These are phyloP conservation scores for Malthinus flaveolus DNA, from an alignment of 2,888 invertebrate genomes.

Conservation along the genomic window DNA sequence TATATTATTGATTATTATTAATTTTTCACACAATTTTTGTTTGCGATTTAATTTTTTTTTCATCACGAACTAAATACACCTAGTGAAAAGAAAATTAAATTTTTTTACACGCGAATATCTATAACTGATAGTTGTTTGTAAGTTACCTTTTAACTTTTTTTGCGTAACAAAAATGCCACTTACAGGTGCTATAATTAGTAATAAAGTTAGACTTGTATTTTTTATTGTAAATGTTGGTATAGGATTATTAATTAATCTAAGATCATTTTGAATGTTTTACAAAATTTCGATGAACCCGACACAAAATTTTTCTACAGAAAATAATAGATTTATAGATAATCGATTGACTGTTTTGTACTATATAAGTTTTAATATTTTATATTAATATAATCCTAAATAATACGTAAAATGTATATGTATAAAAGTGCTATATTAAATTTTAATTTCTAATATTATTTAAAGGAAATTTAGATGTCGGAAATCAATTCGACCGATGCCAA, in stretches of 20 bases:
- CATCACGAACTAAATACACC: conserved; percentile 43
- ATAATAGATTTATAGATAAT: background rate
- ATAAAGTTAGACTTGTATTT: conserved; percentile 13
- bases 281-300: background rate
- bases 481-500: too few relatives aligned
- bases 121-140: conserved; percentile 11
- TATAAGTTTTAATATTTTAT: conserved; percentile 5
- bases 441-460: conserved; percentile 36
- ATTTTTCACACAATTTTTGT: conserved; percentile 13
- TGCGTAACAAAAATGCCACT: conserved; percentile 16
- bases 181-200: conserved; percentile 28
- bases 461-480: too few relatives aligned
- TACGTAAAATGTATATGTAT: conserved; percentile 40
- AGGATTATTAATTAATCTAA: conserved; percentile 21
- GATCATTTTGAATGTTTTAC: background rate
- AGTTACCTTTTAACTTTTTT: conserved; percentile 10
- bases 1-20: background rate
- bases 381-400: conserved; percentile 18
- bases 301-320: background rate
- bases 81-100: conserved; percentile 50
- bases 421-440: conserved; percentile 47
- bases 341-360: conserved; percentile 22
- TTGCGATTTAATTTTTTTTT: conserved; percentile 45
- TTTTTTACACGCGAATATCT: conserved; percentile 15
- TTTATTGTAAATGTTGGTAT: conserved; percentile 22